phyloP scores from a whole-genome alignment of 2,888 invertebrate species.

The Amaurobius ferox region DNA sequence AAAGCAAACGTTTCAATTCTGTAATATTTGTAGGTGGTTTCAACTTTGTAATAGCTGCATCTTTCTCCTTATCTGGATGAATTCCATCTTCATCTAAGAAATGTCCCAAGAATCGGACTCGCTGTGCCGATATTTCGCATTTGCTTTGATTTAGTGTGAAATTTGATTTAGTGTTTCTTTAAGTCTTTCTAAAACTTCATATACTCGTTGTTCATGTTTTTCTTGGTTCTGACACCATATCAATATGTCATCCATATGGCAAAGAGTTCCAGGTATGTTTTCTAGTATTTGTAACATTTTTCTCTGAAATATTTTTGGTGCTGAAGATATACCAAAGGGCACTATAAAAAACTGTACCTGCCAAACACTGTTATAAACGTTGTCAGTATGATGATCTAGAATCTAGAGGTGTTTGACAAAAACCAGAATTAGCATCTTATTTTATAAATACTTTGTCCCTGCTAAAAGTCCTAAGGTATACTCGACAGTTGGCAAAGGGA shows the following conservation, averaged over 20 bases:
- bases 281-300: no score
- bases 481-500: neutral
- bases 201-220: no score
- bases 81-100: no score
- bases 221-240: no score
- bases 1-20: neutral
- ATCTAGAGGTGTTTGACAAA: neutral
- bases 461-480: neutral
- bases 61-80: neutral
- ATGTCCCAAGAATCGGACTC: no score
- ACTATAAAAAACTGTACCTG: slow-evolving; percentile 18
- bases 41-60: neutral
- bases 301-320: neutral
- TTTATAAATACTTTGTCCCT: neutral
- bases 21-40: neutral
- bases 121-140: no score
- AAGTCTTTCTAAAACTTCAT: no score
- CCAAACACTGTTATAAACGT: slow-evolving; percentile 38
- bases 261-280: no score
- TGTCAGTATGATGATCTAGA: neutral
- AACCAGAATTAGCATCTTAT: neutral
- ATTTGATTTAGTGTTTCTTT: no score
- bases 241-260: no score
- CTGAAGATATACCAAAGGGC: slow-evolving; percentile 13
- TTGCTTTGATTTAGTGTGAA: no score